phyloP scores from a whole-genome alignment of 2,113 vertebrate genomes.

The Lophotis ruficrista region DNA sequence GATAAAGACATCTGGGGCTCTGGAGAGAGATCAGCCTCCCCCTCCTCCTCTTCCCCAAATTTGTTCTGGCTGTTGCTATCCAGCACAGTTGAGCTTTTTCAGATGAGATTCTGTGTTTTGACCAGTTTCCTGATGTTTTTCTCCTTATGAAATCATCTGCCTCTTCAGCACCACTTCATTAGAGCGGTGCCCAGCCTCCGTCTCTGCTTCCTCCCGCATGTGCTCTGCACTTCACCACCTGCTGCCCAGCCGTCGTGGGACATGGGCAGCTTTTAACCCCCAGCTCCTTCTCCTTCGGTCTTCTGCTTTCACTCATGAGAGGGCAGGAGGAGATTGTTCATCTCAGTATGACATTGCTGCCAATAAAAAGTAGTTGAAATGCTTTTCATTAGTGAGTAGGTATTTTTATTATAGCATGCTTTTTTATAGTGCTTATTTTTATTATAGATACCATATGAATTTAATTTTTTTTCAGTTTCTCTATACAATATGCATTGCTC shows the following conservation, averaged over 20 bases:
- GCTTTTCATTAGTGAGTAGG: background rate
- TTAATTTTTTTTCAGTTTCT: background rate
- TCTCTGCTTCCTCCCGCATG: background rate
- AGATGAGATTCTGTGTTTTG: slow-evolving; percentile 41
- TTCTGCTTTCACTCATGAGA: background rate
- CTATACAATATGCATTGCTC: background rate
- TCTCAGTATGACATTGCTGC: background rate
- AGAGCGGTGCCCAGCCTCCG: background rate
- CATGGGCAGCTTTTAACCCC: slow-evolving; percentile 11
- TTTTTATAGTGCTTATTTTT: too few species aligned
- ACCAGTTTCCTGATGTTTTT: slow-evolving; percentile 50
- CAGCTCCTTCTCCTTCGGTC: background rate
- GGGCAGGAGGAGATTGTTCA: background rate
- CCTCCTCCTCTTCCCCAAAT: slow-evolving; percentile 48
- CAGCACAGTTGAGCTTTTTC: slow-evolving; percentile 45
- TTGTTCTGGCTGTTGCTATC: slow-evolving; percentile 66
- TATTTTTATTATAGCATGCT: background rate
- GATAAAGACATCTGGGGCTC: slow-evolving; percentile 82
- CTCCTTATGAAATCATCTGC: slow-evolving; percentile 29
- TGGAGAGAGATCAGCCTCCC: slow-evolving; percentile 76
- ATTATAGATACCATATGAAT: background rate
- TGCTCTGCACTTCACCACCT: slow-evolving; percentile 32
- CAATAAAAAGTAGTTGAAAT: background rate
- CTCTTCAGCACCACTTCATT: slow-evolving; percentile 63
- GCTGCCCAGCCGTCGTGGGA: background rate